Base-by-base conservation (phyloP, 2,113 vertebrate genomes). In the Aspiorhynchus laticeps region DNA sequence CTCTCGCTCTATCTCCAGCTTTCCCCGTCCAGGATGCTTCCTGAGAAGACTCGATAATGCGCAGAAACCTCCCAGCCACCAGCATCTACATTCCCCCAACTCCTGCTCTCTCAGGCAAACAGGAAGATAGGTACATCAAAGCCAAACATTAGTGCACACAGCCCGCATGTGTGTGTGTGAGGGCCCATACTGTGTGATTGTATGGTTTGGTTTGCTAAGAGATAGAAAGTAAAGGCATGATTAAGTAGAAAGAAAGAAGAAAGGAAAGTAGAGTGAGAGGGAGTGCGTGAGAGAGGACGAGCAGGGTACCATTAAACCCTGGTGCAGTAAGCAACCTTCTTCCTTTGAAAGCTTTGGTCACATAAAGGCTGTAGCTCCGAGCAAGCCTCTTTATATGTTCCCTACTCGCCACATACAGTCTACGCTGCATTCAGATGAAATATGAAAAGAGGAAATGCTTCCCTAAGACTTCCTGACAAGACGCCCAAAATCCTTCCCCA, bases 401-500 rank as follows among this genome's bases (percentile, higher is more conserved):
- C 77, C 79, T 41, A 26, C 61, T 90, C 81, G 65, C 87, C 80
- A 88, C 91, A 88, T 92, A 88, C 93, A 91, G 93, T 93, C 91
- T 90, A 91, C 89, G 91, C 92, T 92, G 88, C 91, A 92, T 94
- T 95, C 87, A 91, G 92, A 94, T 93, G 84, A 91, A 93, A 94
- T 91, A 91, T 91, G 91, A 93, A 93, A 91, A 90, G 90, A 92
- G 86, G 89, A 87, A 89, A 93, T 89, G 92, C 92, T 92, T 94
- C 89, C 87, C 88, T 91, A 92, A 90, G 90, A 92, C 89, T 91
- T 91, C 91, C 85, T 88, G 89, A 90, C 89, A 90, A 89, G 90
- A 91, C 89, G 84, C 92, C 85, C 89, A 83, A 93, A 93, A 94
- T 87, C 84, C 85, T 77, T 80, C 69, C 33, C 8, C 65, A 51